Percentiles rank a stretch among this genome's conserved stretches.
Evolutionary conservation across 2,797 vertebrate species (phyloP).

Genomic region (Brotogeris chrysoptera): DNA sequence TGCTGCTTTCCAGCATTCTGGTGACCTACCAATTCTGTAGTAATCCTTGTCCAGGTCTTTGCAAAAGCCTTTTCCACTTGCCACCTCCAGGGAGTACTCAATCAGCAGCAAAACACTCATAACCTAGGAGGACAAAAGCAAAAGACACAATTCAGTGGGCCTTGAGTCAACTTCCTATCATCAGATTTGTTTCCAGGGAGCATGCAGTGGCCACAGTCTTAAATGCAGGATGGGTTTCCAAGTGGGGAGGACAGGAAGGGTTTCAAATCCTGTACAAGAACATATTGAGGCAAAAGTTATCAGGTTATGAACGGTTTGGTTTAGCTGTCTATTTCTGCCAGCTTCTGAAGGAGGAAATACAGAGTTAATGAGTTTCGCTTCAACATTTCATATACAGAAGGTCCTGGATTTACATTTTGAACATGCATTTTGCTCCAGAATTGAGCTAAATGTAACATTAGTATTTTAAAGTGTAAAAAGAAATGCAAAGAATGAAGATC

Average conservation of each 20-base stretch:
- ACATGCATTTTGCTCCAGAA: not conserved
- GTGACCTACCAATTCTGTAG: constrained; percentile 66
- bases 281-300: not conserved
- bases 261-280: not conserved
- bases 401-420: not conserved
- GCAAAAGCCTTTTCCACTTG: constrained; percentile 63
- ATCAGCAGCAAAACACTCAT: constrained; percentile 72
- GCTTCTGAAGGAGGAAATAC: not conserved
- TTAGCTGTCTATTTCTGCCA: not conserved
- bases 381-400: not conserved
- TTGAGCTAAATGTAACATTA: not conserved
- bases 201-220: not conserved
- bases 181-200: not conserved
- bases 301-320: not conserved
- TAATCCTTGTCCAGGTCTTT: constrained; percentile 57
- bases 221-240: not conserved
- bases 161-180: not conserved
- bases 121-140: constrained; percentile 52
- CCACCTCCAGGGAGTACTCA: constrained; percentile 72
- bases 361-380: not conserved
- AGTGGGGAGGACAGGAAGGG: not conserved
- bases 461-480: not conserved
- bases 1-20: not conserved
- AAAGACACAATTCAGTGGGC: not conserved
- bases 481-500: not conserved